Conservation (phyloP, 2,888 invertebrate genomes). For the Pinctada fucata region DNA sequence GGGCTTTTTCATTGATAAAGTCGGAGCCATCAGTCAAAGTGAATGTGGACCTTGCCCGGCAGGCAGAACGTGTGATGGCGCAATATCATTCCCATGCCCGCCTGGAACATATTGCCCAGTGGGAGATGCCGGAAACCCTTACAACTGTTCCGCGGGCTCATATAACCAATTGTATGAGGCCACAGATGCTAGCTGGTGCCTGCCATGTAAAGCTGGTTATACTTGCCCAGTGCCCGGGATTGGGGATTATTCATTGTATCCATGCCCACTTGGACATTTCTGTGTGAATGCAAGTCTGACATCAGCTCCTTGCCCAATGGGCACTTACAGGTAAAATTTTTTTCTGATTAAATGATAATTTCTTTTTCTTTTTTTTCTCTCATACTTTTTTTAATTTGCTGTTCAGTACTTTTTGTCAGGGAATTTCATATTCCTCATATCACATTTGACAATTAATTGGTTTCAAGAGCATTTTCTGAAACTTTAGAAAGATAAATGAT, state of each 20-base stretch:
- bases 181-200: conserved; percentile 63
- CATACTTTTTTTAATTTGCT: too few relatives aligned
- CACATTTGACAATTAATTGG: too few relatives aligned
- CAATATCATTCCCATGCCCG: conserved; percentile 70
- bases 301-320: conserved; percentile 70
- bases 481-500: too few relatives aligned
- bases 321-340: conserved; percentile 70
- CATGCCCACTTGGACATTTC: conserved; percentile 72
- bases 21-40: conserved; percentile 63
- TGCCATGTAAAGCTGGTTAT: conserved; percentile 72
- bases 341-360: too few relatives aligned
- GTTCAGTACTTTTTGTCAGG: too few relatives aligned
- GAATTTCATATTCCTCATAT: too few relatives aligned
- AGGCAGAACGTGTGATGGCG: conserved; percentile 70
- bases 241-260: conserved; percentile 62
- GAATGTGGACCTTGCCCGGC: conserved; percentile 73
- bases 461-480: too few relatives aligned
- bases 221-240: conserved; percentile 67
- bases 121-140: conserved; percentile 44
- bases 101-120: conserved; percentile 71
- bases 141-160: conserved; percentile 61
- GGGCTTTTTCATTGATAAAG: conserved; percentile 65
- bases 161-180: conserved; percentile 66
- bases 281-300: conserved; percentile 67
- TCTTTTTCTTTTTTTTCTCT: too few relatives aligned